A percentile compares a stretch with the other conserved stretches of the same genome.
phyloP scores from a whole-genome alignment of 1,140 invertebrate species.

The Limonius californicus region DNA sequence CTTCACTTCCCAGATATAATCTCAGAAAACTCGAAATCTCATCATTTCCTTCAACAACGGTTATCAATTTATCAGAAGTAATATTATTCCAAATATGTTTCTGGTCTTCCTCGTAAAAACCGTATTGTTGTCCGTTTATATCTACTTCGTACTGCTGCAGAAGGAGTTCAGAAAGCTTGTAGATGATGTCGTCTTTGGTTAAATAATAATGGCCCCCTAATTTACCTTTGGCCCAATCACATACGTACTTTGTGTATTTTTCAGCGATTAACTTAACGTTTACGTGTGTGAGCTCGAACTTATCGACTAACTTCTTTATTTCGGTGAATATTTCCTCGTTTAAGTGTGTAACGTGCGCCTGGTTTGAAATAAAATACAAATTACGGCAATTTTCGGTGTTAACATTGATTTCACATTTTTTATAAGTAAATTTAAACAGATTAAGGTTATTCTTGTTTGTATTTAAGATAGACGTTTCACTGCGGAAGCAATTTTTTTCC shows the following conservation, averaged over 20 bases:
- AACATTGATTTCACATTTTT: neutral
- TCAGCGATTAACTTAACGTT: neutral
- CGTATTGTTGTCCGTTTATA: neutral
- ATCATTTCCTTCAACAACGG: neutral
- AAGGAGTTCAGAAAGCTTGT: neutral
- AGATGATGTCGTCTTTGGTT: neutral
- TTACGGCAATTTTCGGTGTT: neutral
- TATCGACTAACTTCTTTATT: neutral
- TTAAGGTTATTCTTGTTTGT: neutral
- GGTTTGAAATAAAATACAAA: neutral
- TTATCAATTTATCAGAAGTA: neutral
- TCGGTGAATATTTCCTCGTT: neutral
- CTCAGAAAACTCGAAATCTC: neutral
- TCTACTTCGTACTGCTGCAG: neutral
- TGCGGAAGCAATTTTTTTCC: neutral
- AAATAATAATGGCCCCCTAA: neutral
- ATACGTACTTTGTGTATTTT: neutral
- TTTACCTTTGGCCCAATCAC: neutral
- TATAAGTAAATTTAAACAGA: neutral
- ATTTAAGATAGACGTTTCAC: neutral
- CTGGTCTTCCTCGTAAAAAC: neutral
- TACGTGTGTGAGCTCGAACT: neutral
- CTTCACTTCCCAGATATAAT: neutral
- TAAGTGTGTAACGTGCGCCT: neutral
- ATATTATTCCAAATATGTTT: neutral